Conservation (phyloP, 2,888 invertebrate genomes). For the Argyresthia albistria region DNA sequence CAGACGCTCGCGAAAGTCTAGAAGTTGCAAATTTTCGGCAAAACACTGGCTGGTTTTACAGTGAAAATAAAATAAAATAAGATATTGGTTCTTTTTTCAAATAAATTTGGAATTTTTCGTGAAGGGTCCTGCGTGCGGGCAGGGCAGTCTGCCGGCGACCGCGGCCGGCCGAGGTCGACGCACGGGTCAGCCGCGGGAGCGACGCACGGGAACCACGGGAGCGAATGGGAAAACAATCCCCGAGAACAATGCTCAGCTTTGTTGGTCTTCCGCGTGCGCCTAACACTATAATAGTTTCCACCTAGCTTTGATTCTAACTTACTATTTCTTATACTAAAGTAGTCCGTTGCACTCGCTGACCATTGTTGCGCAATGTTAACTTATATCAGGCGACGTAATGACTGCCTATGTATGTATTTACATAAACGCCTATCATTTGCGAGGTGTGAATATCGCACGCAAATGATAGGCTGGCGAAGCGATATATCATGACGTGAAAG, state of each 20-base stretch:
- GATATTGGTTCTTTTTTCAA: too few relatives aligned
- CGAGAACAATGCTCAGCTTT: conserved; percentile 36
- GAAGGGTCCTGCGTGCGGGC: neutral
- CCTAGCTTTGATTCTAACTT: neutral
- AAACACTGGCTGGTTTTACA: too few relatives aligned
- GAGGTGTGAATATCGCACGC: too few relatives aligned
- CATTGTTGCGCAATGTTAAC: neutral
- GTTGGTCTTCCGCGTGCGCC: conserved; percentile 25
- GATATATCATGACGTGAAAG: too few relatives aligned
- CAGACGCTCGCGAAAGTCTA: too few relatives aligned
- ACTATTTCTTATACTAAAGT: neutral
- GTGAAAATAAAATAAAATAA: too few relatives aligned
- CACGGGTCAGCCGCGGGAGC: conserved; percentile 31
- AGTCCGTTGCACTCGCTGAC: too few relatives aligned
- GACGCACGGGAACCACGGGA: conserved; percentile 18
- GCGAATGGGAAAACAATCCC: conserved; percentile 52
- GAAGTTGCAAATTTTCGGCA: too few relatives aligned
- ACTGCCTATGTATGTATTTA: too few relatives aligned
- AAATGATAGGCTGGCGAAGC: too few relatives aligned
- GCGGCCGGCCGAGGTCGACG: conserved; percentile 31
- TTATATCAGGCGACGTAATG: too few relatives aligned
- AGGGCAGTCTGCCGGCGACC: neutral
- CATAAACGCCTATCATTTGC: too few relatives aligned
- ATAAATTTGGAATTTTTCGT: conserved; percentile 1
- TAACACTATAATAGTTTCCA: neutral